These are phyloP conservation scores for Sebastes cheni DNA, from an alignment of 2,797 vertebrate genomes.

Conservation along the genomic window DNA sequence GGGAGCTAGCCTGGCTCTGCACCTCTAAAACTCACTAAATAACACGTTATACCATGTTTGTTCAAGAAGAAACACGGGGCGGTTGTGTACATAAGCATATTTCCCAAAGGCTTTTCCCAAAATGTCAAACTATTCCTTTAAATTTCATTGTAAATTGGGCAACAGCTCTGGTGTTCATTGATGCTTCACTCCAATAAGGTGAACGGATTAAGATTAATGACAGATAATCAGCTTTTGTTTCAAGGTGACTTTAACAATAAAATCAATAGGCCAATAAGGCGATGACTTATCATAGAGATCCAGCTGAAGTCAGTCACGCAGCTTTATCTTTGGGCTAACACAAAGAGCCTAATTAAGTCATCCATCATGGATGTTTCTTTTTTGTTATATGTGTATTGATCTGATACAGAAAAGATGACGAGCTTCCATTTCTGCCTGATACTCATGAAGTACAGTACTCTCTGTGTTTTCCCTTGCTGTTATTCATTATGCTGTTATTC, in stretches of 20 bases:
- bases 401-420: not conserved
- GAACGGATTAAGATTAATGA: slow-evolving; percentile 3
- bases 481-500: not conserved
- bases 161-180: not conserved
- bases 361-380: not conserved
- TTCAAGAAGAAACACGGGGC: not conserved
- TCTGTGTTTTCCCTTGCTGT: not conserved
- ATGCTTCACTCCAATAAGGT: not conserved
- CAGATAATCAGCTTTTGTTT: slow-evolving; percentile 1
- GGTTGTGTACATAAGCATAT: not conserved
- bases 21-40: not conserved
- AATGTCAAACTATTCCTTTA: not conserved
- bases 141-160: not conserved
- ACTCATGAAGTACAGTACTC: no score
- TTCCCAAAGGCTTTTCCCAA: not conserved
- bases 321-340: not conserved
- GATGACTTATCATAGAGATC: not conserved
- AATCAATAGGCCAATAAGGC: slow-evolving; percentile 38
- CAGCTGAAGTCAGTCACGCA: not conserved
- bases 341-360: not conserved
- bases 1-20: not conserved
- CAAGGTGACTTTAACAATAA: slow-evolving; percentile 39
- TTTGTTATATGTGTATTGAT: slow-evolving; percentile 1
- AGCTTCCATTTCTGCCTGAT: not conserved
- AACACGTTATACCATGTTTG: not conserved